Evolutionary conservation across 2,113 vertebrate species (phyloP).

Genomic region (Corydoras maculifer): DNA sequence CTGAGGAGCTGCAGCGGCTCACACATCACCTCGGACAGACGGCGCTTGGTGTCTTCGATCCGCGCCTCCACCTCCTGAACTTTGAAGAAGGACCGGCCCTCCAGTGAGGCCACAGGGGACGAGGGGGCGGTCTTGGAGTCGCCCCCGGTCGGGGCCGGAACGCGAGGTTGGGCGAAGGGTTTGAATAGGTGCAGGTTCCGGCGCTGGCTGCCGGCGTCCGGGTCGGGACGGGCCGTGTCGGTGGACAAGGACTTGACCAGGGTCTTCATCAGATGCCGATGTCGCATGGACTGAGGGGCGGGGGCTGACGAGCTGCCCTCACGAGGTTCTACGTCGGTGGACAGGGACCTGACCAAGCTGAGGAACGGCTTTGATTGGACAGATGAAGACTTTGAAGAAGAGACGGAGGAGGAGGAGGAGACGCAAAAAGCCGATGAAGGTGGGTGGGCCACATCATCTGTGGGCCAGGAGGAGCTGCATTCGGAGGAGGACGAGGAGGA

Average conservation of each 20-base stretch:
- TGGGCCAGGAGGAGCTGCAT: slow-evolving; percentile 53
- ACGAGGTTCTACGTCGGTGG: slow-evolving; percentile 86
- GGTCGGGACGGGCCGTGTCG: slow-evolving; percentile 80
- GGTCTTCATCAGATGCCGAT: slow-evolving; percentile 93
- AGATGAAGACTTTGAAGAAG: slow-evolving; percentile 72
- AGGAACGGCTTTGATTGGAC: slow-evolving; percentile 81
- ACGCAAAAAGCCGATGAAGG: slow-evolving; percentile 44
- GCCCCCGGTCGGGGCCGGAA: slow-evolving; percentile 60
- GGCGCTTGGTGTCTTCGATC: slow-evolving; percentile 93
- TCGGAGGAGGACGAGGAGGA: slow-evolving; percentile 49
- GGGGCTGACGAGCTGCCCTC: slow-evolving; percentile 64
- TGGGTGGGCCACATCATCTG: slow-evolving; percentile 66
- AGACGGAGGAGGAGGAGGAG: slow-evolving; percentile 67
- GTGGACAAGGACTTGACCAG: slow-evolving; percentile 94
- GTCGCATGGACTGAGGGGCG: slow-evolving; percentile 64
- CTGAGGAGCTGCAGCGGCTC: slow-evolving; percentile 95
- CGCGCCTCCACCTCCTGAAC: slow-evolving; percentile 96
- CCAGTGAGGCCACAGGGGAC: slow-evolving; percentile 87
- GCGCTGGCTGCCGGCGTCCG: slow-evolving; percentile 77
- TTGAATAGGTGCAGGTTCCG: slow-evolving; percentile 94
- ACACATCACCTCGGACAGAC: slow-evolving; percentile 93
- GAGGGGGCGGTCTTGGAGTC: slow-evolving; percentile 97
- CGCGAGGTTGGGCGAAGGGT: slow-evolving; percentile 90
- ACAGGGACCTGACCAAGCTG: slow-evolving; percentile 88
- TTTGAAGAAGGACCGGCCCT: slow-evolving; percentile 95